These are phyloP conservation scores for Heliconius congener DNA, from an alignment of 1,140 invertebrate genomes.

Conservation along the genomic window DNA sequence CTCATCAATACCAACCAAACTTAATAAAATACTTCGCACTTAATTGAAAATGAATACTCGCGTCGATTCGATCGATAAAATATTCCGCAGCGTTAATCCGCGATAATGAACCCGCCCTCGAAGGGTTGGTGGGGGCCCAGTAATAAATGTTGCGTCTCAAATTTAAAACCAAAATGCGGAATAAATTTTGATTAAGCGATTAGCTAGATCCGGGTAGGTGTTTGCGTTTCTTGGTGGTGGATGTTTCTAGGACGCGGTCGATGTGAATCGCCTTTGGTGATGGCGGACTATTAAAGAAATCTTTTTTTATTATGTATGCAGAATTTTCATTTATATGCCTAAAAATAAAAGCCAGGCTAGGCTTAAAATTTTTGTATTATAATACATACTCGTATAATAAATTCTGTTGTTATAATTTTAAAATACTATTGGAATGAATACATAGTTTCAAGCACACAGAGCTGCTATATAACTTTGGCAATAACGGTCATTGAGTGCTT, in stretches of 20 bases:
- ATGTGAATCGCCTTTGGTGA: neutral
- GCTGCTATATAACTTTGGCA: no score
- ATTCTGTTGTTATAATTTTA: no score
- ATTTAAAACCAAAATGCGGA: slow-evolving; percentile 81
- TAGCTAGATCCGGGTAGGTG: slow-evolving; percentile 66
- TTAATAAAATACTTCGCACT: slow-evolving; percentile 81
- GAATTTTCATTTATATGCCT: no score
- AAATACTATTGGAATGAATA: no score
- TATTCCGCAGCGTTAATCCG: slow-evolving; percentile 80
- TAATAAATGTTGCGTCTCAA: slow-evolving; percentile 80
- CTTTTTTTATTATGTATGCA: no score
- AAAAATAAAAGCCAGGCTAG: no score
- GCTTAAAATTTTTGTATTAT: no score
- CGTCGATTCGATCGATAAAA: slow-evolving; percentile 76
- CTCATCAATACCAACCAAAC: slow-evolving; percentile 80
- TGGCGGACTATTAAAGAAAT: no score
- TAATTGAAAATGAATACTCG: slow-evolving; percentile 82
- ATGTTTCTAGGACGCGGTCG: slow-evolving; percentile 41
- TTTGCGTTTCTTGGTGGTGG: slow-evolving; percentile 62
- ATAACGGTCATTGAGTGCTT: no score
- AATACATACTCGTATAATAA: no score
- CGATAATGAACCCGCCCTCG: slow-evolving; percentile 77
- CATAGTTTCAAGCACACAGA: no score
- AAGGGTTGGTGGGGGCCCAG: slow-evolving; percentile 72
- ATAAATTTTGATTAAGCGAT: slow-evolving; percentile 82